Evolutionary conservation across 2,113 vertebrate genomes (phyloP).

Genomic region (Petrocephalus microphthalmus): DNA sequence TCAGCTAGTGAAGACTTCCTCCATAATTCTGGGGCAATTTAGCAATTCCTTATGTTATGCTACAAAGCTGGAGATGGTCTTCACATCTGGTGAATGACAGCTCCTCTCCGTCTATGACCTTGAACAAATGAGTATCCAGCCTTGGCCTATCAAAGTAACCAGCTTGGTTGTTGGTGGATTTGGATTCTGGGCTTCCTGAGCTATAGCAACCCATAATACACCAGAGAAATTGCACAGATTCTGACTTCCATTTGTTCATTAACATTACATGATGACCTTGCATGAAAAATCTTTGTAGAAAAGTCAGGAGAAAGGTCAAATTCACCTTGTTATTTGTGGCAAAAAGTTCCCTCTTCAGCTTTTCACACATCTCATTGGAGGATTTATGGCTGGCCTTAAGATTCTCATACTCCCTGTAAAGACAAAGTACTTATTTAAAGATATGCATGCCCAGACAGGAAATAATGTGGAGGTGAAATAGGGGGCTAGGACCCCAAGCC

Average conservation of each 20-base stretch:
- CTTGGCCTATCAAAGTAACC: neutral
- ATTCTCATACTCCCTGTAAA: conserved; percentile 87
- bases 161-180: neutral
- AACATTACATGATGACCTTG: neutral
- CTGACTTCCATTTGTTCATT: neutral
- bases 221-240: neutral
- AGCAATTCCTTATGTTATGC: neutral
- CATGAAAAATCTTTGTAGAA: neutral
- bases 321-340: conserved; percentile 77
- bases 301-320: neutral
- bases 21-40: neutral
- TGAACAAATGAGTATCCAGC: neutral
- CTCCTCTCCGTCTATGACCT: neutral
- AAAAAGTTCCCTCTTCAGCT: conserved; percentile 81
- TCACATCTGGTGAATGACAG: neutral
- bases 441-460: neutral
- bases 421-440: neutral
- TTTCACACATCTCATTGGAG: conserved; percentile 77
- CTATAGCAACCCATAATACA: neutral
- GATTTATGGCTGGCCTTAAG: conserved; percentile 75
- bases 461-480: neutral
- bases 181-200: neutral
- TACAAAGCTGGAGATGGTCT: neutral
- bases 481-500: neutral
- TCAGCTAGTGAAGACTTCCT: neutral